phyloP scores from a whole-genome alignment of 2,113 vertebrate genomes.

The Paradoxurus hermaphroditus region DNA sequence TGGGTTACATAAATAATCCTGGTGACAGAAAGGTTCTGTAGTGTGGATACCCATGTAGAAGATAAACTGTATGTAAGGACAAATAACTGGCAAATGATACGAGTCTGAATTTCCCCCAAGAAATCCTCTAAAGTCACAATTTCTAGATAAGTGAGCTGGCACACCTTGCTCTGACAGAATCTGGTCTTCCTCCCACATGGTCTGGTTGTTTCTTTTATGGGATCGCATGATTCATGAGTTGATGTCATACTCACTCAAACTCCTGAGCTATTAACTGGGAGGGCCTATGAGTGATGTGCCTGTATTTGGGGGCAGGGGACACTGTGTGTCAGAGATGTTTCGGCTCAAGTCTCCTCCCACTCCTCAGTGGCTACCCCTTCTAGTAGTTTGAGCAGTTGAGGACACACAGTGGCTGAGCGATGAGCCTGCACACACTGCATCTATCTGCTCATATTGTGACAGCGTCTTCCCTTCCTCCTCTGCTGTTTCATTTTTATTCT shows the following conservation, averaged over 20 bases:
- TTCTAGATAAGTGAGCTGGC: background rate
- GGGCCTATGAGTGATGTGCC: background rate
- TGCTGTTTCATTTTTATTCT: background rate
- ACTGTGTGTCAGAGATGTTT: background rate
- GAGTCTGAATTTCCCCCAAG: background rate
- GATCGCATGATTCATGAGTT: background rate
- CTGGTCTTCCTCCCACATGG: background rate
- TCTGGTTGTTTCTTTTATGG: background rate
- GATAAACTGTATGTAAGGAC: slow-evolving; percentile 26
- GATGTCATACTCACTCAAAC: too few species aligned
- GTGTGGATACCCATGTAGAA: background rate
- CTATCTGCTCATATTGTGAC: background rate
- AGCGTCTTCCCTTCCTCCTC: background rate
- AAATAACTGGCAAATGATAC: background rate
- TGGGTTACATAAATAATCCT: background rate
- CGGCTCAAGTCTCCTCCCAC: background rate
- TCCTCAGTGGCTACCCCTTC: background rate
- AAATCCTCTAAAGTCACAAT: background rate
- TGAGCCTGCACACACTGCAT: background rate
- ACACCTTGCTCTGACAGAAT: background rate
- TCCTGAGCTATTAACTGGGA: background rate
- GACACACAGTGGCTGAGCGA: background rate
- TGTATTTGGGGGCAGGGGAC: background rate
- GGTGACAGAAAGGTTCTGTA: background rate
- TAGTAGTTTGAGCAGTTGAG: background rate